Evolutionary conservation across 2,113 vertebrate genomes (phyloP).

Genomic region (Hyperopisus bebe): DNA sequence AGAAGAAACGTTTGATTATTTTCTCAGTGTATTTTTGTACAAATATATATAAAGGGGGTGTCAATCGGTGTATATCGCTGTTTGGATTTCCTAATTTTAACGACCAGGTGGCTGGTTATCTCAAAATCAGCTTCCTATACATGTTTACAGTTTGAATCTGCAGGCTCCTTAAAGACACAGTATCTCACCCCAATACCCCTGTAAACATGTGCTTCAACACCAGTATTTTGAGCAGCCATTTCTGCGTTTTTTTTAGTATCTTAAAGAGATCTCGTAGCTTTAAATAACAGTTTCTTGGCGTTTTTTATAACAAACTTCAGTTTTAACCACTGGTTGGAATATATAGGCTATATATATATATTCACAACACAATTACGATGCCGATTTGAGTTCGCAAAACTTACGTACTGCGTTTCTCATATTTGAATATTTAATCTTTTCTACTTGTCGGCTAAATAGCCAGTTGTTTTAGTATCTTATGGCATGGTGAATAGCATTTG

Average conservation of each 20-base stretch:
- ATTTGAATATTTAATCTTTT: slow-evolving; percentile 99
- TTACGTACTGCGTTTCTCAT: slow-evolving; percentile 97
- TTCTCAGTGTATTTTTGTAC: slow-evolving; percentile 99
- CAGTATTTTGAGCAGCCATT: slow-evolving; percentile 52
- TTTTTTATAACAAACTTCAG: slow-evolving; percentile 82
- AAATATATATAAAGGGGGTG: slow-evolving; percentile 96
- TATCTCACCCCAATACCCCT: slow-evolving; percentile 61
- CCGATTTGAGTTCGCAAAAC: slow-evolving; percentile 98
- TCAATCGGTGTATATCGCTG: slow-evolving; percentile 96
- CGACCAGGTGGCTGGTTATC: slow-evolving; percentile 82
- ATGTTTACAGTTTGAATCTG: slow-evolving; percentile 96
- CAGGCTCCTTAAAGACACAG: slow-evolving; percentile 98
- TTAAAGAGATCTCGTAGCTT: slow-evolving; percentile 95
- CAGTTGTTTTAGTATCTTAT: slow-evolving; percentile 99
- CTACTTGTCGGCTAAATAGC: slow-evolving; percentile 96
- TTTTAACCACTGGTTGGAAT: slow-evolving; percentile 91
- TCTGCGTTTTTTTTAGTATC: slow-evolving; percentile 52
- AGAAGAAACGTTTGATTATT: slow-evolving; percentile 99
- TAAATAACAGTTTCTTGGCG: slow-evolving; percentile 89
- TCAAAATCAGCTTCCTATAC: slow-evolving; percentile 83
- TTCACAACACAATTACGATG: slow-evolving; percentile 71
- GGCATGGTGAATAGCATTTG: slow-evolving; percentile 99
- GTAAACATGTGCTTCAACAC: slow-evolving; percentile 55
- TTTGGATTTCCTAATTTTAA: slow-evolving; percentile 93
- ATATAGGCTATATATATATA: slow-evolving; percentile 32